Evolutionary conservation across 2,113 vertebrate genomes (phyloP).

Genomic region (Crotalus helleri): DNA sequence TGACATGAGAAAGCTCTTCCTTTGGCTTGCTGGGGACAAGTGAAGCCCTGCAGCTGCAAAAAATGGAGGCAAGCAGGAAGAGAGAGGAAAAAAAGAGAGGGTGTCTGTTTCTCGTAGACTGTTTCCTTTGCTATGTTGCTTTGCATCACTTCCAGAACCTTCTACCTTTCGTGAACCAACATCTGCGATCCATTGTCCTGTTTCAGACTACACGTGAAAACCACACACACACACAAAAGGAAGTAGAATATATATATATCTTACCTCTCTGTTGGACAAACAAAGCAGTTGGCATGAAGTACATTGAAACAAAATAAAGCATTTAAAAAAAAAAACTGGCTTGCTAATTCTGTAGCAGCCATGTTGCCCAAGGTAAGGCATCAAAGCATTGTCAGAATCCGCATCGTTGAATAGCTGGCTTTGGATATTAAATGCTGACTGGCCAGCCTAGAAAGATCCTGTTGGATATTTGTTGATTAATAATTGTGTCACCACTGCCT

Average conservation of each 20-base stretch:
- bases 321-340: background rate
- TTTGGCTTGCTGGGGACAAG: slow-evolving; percentile 26
- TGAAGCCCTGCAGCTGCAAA: background rate
- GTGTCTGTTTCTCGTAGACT: background rate
- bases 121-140: background rate
- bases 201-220: background rate
- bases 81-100: background rate
- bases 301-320: background rate
- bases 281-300: background rate
- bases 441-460: background rate
- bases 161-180: background rate
- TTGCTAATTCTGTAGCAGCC: background rate
- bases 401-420: background rate
- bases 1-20: slow-evolving; percentile 35
- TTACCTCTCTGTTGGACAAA: background rate
- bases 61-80: background rate
- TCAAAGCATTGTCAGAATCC: background rate
- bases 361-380: background rate
- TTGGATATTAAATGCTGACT: background rate
- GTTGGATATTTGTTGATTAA: background rate
- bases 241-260: background rate
- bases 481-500: background rate
- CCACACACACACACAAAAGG: background rate
- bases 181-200: background rate
- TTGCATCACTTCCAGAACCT: background rate